Evolutionary conservation across 2,113 vertebrate species (phyloP).

Genomic region (Sapajus apella): DNA sequence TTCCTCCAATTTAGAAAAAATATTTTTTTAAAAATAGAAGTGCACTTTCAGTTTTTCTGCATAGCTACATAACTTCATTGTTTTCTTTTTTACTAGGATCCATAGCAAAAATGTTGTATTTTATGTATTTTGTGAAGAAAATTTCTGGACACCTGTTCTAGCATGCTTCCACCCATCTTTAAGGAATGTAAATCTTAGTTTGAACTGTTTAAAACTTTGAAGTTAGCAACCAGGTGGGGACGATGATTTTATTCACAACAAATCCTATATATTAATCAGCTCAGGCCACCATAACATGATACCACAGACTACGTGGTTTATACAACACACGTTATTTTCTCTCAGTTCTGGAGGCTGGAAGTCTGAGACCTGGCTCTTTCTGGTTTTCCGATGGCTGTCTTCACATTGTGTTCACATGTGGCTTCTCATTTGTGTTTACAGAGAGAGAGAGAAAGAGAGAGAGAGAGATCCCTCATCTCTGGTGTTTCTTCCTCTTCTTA

Average conservation of each 20-base stretch:
- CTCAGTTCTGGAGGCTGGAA: neutral
- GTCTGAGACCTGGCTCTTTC: neutral
- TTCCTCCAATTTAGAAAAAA: neutral
- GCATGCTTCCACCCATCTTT: neutral
- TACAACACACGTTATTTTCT: neutral
- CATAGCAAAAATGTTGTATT: neutral
- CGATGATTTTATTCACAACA: neutral
- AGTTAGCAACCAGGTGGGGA: neutral
- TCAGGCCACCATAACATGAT: neutral
- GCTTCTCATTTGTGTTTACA: neutral
- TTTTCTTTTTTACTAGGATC: neutral
- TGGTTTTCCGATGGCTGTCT: neutral
- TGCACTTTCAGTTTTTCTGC: neutral
- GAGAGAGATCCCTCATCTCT: neutral
- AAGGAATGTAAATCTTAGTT: neutral
- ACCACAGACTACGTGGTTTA: neutral
- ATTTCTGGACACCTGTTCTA: neutral
- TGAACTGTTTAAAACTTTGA: neutral
- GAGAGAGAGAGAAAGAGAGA: neutral
- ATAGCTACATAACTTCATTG: neutral
- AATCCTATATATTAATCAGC: neutral
- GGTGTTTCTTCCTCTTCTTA: neutral
- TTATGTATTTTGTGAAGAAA: neutral
- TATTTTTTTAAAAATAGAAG: neutral
- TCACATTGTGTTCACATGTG: neutral